Percentiles rank a stretch among this genome's conserved stretches.
Evolutionary conservation across 2,113 vertebrate genomes (phyloP).

Genomic region (Poeciliopsis prolifica): DNA sequence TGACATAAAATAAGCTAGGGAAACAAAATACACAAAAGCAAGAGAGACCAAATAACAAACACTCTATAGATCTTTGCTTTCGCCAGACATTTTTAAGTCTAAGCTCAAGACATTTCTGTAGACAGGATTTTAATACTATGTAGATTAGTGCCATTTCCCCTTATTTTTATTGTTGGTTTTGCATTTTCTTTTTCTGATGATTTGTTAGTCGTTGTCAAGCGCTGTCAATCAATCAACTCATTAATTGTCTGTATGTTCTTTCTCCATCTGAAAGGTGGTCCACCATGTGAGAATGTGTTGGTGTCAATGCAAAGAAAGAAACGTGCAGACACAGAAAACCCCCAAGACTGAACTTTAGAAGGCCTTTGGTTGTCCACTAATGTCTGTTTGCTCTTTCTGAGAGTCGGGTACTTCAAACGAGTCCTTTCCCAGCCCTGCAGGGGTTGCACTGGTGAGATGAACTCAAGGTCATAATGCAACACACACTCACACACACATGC

Average conservation of each 20-base stretch:
- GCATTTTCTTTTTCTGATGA: too few species aligned
- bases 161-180: too few species aligned
- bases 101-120: too few species aligned
- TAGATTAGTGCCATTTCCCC: too few species aligned
- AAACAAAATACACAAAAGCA: too few species aligned
- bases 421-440: slow-evolving; percentile 35
- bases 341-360: slow-evolving; percentile 40
- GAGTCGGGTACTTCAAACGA: slow-evolving; percentile 55
- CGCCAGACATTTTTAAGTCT: too few species aligned
- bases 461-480: slow-evolving; percentile 33
- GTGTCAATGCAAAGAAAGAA: slow-evolving; percentile 1
- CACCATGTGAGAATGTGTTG: background rate
- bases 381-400: slow-evolving; percentile 45
- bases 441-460: slow-evolving; percentile 30
- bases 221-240: too few species aligned
- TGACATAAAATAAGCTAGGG: too few species aligned
- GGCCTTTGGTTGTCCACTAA: slow-evolving; percentile 27
- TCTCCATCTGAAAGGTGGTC: background rate
- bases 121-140: too few species aligned
- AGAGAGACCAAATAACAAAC: too few species aligned
- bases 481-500: slow-evolving; percentile 3
- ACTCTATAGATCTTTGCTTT: too few species aligned
- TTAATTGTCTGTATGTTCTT: background rate
- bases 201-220: too few species aligned
- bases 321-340: background rate